A percentile compares a stretch with the other conserved stretches of the same genome.
phyloP scores from a whole-genome alignment of 2,113 vertebrate genomes.

The Shinisaurus crocodilurus region DNA sequence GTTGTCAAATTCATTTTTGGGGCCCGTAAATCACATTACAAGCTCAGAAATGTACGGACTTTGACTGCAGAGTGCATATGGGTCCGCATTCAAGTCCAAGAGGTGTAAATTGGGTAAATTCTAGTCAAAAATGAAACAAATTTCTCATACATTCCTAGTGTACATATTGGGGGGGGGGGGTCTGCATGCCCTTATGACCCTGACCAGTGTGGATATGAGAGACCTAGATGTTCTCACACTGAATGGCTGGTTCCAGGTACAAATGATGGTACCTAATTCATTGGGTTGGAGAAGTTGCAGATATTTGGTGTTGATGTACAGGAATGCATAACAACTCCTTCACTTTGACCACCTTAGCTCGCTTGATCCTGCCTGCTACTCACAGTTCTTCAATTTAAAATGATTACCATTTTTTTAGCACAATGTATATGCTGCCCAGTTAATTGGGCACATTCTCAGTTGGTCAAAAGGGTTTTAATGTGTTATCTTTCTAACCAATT shows the following conservation, averaged over 20 bases:
- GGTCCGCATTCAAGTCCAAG: too few species aligned
- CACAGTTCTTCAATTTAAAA: background rate
- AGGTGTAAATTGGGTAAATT: too few species aligned
- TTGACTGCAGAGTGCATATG: too few species aligned
- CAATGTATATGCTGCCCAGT: background rate
- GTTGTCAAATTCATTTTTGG: too few species aligned
- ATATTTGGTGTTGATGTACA: background rate
- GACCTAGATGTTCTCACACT: background rate
- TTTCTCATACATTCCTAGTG: background rate
- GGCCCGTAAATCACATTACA: too few species aligned
- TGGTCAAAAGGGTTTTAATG: background rate
- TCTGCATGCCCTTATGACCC: background rate
- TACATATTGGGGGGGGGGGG: background rate
- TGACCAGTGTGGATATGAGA: background rate
- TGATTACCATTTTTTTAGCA: background rate
- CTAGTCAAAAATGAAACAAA: too few species aligned
- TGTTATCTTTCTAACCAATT: background rate
- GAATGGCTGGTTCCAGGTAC: background rate
- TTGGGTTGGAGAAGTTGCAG: background rate
- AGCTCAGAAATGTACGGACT: too few species aligned
- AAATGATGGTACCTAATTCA: background rate
- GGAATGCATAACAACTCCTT: background rate
- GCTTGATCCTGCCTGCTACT: background rate
- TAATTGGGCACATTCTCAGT: background rate
- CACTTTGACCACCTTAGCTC: background rate